Base-by-base conservation (phyloP, 2,888 invertebrate species). In the Drosophila fungiperda region DNA sequence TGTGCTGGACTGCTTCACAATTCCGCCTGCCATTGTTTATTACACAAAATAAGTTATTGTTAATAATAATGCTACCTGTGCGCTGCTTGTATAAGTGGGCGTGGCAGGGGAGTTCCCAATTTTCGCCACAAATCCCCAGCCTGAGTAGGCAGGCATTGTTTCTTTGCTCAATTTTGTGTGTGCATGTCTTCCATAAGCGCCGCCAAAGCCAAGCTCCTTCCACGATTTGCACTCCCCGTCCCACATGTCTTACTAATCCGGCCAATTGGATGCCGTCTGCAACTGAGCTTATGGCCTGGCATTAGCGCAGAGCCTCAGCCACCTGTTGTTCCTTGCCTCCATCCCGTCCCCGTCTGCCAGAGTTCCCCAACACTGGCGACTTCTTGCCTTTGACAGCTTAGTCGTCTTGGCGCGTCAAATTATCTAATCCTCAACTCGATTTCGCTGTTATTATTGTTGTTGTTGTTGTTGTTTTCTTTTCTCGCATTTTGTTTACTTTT, bases 11-110 rank as follows among this genome's bases (percentile, higher is more conserved):
- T 17, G 54, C 64, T 50, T 15, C 67, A 35, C 4, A 48, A 40
- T 67, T 65, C 55, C 68, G 67, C 74, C 82, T 68, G 67, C 67
- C 74, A 78, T 79, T 79, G 79, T 79, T 82, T 79, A 82, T 82
- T 77, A 65, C 71, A 77, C 66, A 77, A 77, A 71, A 80, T 83
- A 81, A 80, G 84, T 83, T 81, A 83, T 80, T 80, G 81, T 81
- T 81, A 83, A 83, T 76, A 83, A 77, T 76, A 81, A 80, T 80
- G 64, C 67, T 82, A 69, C 69, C 78, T 73, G 73, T 29, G 63
- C 35, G 42, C 26, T 35, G 23, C 3, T 17, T 49, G 26, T 26
- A 3, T 17, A 49, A 17, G 53, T 26, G 42, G 29, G 52, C 32
- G 38, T 35, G 26, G 32, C 38, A 4, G 20, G 45, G 42, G 42